Evolutionary conservation across 1,140 invertebrate species (phyloP), one percentile per base, ranked within the genome.

Genomic region (Trachymyrmex cornetzi): DNA sequence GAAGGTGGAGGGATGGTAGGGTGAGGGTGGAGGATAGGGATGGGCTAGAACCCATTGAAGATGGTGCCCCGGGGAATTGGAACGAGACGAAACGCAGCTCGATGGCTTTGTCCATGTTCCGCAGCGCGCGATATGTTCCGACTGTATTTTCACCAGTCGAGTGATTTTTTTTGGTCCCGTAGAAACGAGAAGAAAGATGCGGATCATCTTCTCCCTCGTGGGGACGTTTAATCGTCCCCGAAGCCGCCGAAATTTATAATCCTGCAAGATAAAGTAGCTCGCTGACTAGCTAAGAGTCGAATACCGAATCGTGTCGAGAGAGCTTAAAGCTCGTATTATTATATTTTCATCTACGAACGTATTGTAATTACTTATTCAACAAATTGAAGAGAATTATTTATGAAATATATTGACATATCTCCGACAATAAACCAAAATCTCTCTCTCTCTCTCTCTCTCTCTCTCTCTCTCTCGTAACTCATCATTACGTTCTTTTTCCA

Each of bases 31-130:
- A 57, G 88, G 74, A 19, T 48, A 55, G 86, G 72, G 87, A 63
- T 48, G 59, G 69, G 69, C 57, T 75, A 74, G 86, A 77, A 84
- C 67, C 89, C 88, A 87, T 87, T 57, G 88, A 82, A 80, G 66
- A 90, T 63, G 88, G 81, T 82, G 86, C 88, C 82, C 77, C 82
- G 71, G 89, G 89, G 89, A 91, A 91, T 90, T 91, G 89, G 89
- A 86, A 77, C 77, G 89, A 91, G 87, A 90, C 85, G 82, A 77
- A 85, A 86, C 75, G 88, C 63, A 74, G 80, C 71, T 84, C 64
- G 85, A 69, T 82, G 72, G 87, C 89, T 88, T 90, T 90, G 72
- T 90, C 74, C 87, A 77, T 81, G 69, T 90, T 85, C 86, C 80
- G 59, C n/a, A 44, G 61, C 50, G 57, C 74, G 85, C 55, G 59